phyloP scores from a whole-genome alignment of 2,888 invertebrate genomes.

The Nemurella pictetii region DNA sequence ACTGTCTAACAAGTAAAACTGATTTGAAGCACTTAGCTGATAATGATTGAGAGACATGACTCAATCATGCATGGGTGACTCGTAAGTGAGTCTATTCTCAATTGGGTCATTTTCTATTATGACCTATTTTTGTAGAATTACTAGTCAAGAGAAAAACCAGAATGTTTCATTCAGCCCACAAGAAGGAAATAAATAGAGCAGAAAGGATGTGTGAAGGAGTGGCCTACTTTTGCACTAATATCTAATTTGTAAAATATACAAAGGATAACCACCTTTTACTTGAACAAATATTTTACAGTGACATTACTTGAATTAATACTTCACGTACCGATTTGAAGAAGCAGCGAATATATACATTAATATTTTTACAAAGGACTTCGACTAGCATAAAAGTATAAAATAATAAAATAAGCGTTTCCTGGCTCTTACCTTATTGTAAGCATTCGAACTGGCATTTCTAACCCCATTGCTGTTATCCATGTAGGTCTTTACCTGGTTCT shows the following conservation, averaged over 20 bases:
- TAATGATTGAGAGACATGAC: too few species aligned
- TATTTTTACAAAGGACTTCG: not conserved
- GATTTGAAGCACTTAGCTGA: not conserved
- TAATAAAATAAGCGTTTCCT: conserved; percentile 29
- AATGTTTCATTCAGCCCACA: not conserved
- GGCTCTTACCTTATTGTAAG: conserved; percentile 87
- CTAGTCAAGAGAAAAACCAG: too few species aligned
- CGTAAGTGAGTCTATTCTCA: too few species aligned
- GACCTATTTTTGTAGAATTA: too few species aligned
- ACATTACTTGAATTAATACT: not conserved
- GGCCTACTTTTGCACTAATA: not conserved
- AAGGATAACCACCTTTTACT: too few species aligned
- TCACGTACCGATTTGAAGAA: not conserved
- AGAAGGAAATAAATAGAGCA: not conserved
- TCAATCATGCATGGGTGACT: too few species aligned
- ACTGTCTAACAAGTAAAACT: not conserved
- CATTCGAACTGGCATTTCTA: conserved; percentile 78
- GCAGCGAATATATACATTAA: not conserved
- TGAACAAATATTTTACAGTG: too few species aligned
- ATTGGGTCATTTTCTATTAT: too few species aligned
- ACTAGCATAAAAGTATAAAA: conserved; percentile 20
- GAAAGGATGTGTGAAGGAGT: not conserved
- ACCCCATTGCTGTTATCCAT: conserved; percentile 86
- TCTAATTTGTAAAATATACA: too few species aligned
- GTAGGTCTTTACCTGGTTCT: conserved; percentile 94